Evolutionary conservation across 2,113 vertebrate species (phyloP).

Genomic region (Poeciliopsis occidentalis): DNA sequence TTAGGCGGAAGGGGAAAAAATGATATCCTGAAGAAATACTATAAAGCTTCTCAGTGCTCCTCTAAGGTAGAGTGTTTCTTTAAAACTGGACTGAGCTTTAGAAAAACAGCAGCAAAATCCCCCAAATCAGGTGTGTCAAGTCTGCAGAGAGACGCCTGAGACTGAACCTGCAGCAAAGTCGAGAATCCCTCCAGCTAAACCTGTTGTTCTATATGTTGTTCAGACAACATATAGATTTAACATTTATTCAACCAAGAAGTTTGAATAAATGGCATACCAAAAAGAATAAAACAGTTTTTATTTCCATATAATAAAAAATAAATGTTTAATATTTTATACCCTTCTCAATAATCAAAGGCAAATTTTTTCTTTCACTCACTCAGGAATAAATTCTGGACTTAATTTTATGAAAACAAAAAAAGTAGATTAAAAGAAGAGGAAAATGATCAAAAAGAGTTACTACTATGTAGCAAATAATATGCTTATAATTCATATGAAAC

Average conservation of each 20-base stretch:
- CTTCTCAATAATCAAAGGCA: neutral
- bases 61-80: neutral
- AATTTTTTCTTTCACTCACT: neutral
- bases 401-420: neutral
- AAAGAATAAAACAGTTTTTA: neutral
- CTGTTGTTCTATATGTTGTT: no score
- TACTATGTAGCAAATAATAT: no score
- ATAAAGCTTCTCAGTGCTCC: neutral
- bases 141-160: neutral
- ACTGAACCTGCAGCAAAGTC: no score
- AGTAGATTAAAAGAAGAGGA: neutral
- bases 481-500: no score
- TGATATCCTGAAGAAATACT: neutral
- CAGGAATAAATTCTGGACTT: neutral
- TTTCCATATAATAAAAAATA: neutral
- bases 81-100: neutral
- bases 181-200: neutral
- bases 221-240: neutral
- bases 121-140: neutral
- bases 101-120: neutral
- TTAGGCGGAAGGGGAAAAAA: neutral
- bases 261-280: neutral
- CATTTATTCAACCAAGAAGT: neutral
- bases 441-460: neutral
- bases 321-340: neutral